Conservation (phyloP, 2,888 invertebrate species). For the Atethmia centrago region DNA sequence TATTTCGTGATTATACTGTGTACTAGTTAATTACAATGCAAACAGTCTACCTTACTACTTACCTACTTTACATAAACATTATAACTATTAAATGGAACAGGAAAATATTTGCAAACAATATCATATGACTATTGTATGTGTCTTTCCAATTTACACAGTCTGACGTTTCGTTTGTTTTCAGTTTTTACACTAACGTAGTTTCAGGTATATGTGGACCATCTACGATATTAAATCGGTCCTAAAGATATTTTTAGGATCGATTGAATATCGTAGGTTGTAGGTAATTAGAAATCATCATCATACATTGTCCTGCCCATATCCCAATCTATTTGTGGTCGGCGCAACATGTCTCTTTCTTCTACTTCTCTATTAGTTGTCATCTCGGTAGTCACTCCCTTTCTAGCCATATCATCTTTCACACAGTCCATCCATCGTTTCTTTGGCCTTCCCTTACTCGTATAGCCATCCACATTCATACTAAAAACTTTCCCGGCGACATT, state of each 20-base stretch:
- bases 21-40: conserved; percentile 11
- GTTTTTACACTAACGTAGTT: conserved; percentile 9
- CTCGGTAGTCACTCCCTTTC: no score
- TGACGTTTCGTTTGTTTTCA: conserved; percentile 17
- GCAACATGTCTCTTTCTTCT: no score
- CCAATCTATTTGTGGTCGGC: no score
- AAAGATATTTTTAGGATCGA: not conserved
- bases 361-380: no score
- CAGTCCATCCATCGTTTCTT: no score
- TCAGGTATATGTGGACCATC: not conserved
- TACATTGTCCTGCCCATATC: no score
- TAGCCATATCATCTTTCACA: no score
- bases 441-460: no score
- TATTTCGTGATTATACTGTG: conserved; percentile 15
- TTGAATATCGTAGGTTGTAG: no score
- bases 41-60: conserved; percentile 9
- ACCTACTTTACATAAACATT: conserved; percentile 1
- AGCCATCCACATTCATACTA: no score
- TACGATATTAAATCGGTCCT: not conserved
- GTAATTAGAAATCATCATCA: no score
- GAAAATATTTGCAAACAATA: conserved; percentile 44
- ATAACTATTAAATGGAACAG: conserved; percentile 23
- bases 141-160: conserved; percentile 29
- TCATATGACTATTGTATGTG: conserved; percentile 30
- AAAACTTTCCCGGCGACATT: no score